Base-by-base conservation (phyloP, 2,797 vertebrate genomes). In the Denticeps clupeoides region DNA sequence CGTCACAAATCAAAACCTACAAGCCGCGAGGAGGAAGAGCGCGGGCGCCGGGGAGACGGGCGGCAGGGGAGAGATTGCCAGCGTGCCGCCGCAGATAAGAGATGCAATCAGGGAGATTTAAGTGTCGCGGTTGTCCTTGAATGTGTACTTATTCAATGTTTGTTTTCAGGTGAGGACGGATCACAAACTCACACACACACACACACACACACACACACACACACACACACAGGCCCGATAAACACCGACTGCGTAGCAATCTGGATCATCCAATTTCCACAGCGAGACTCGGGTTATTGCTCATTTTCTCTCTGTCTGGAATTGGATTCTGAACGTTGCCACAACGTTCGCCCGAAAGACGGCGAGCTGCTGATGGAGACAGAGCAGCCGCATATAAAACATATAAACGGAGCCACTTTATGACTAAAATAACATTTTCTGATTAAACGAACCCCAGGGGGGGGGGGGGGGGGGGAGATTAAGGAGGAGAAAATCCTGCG, bases 31-130 rank as follows among this genome's bases (percentile, higher is more conserved):
- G 29, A 6, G 4, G 29, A 27, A 4, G 26, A 28, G 26, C 4
- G 10, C 28, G 9, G 11, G 27, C 3, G 27, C 1, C 27, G 1
- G 27, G 7, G 25, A 7, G 22, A 27, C 7, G 33, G 7, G 2
- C 2, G 15, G 13, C 15, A 33, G 5, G 3, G 32, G 31, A 33
- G 8, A 38, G 35, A 21, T 38, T 21, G 35, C 10, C 32, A 16
- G 35, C 15, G 16, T 26, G 44, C 54, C 29, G 45, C 38, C 18
- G 25, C 46, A 41, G 57, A 54, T 52, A 61, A 59, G 51, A 55
- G 63, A 52, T 53, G 49, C 53, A 49, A 58, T 53, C 52, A 32
- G 41, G 37, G 48, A 41, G 56, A 62, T 48, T 43, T 57, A 52
- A 55, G 48, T 38, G 42, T 22, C 26, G 13, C 23, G 23, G 23